Evolutionary conservation across 1,140 invertebrate genomes (phyloP).

Genomic region (Drosophila triauraria): DNA sequence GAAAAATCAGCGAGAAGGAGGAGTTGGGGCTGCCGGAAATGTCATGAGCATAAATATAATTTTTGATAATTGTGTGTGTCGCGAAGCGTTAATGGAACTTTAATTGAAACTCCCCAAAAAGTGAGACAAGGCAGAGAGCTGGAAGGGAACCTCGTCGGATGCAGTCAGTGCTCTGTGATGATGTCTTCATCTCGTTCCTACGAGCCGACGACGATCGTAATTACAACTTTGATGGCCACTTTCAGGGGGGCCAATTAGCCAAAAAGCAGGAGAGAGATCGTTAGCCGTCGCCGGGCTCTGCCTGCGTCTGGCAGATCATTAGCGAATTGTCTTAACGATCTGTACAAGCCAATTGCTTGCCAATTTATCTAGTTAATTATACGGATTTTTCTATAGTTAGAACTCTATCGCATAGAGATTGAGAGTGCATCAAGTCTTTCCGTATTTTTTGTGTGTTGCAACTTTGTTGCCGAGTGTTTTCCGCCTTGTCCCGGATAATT

Average conservation of each 20-base stretch:
- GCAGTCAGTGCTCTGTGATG: slow-evolving; percentile 19
- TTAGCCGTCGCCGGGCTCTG: slow-evolving; percentile 26
- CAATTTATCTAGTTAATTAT: slow-evolving; percentile 66
- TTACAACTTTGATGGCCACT: slow-evolving; percentile 49
- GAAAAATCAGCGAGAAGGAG: neutral
- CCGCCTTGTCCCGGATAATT: slow-evolving; percentile 2
- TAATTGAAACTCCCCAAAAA: slow-evolving; percentile 72
- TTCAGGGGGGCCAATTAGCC: slow-evolving; percentile 49
- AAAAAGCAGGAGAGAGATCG: slow-evolving; percentile 33
- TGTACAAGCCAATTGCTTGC: slow-evolving; percentile 53
- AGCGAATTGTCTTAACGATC: slow-evolving; percentile 59
- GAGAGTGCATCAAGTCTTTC: neutral
- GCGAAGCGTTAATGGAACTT: slow-evolving; percentile 81
- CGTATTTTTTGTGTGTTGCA: slow-evolving; percentile 6
- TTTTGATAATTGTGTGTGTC: slow-evolving; percentile 82
- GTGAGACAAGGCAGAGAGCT: neutral
- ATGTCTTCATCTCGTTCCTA: slow-evolving; percentile 42
- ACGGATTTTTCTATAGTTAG: slow-evolving; percentile 50
- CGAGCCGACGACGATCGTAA: slow-evolving; percentile 21
- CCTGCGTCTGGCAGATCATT: slow-evolving; percentile 36
- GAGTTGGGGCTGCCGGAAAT: slow-evolving; percentile 68
- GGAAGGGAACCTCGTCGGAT: neutral
- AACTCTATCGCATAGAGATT: slow-evolving; percentile 9
- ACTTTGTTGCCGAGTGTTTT: slow-evolving; percentile 39
- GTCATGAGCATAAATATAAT: slow-evolving; percentile 81